Conservation (phyloP, 2,113 vertebrate species). For the Pristiophorus japonicus region DNA sequence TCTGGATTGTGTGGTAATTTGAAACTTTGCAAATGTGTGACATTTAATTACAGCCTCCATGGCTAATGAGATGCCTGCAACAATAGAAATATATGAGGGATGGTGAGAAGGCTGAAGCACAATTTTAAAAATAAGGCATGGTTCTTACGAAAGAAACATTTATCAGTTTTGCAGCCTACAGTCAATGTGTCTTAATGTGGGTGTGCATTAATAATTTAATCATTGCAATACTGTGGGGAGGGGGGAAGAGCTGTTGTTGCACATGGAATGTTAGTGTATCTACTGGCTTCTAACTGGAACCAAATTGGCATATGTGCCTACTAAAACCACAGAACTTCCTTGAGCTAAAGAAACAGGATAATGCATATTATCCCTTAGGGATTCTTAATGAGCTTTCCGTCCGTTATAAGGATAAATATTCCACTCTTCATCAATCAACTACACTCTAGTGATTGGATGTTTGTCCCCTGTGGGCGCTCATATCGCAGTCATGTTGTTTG, state of each 20-base stretch:
- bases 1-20: not conserved
- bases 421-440: constrained; percentile 9
- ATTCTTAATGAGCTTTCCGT: not conserved
- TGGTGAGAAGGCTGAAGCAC: not conserved
- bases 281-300: too few species aligned
- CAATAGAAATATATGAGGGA: not conserved
- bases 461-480: not conserved
- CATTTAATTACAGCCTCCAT: not conserved
- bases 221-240: not conserved
- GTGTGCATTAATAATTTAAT: not conserved
- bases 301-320: too few species aligned
- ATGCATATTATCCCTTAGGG: not conserved
- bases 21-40: not conserved
- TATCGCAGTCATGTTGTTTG: not conserved
- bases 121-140: not conserved
- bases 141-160: not conserved
- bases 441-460: constrained; percentile 12
- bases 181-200: not conserved
- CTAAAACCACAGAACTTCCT: not conserved
- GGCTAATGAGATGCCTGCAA: not conserved
- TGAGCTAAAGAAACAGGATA: not conserved
- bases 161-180: not conserved
- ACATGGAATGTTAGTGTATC: not conserved
- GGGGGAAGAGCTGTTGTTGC: not conserved
- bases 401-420: not conserved